phyloP scores from a whole-genome alignment of 2,888 invertebrate genomes.

The Meteorus cinctellus region DNA sequence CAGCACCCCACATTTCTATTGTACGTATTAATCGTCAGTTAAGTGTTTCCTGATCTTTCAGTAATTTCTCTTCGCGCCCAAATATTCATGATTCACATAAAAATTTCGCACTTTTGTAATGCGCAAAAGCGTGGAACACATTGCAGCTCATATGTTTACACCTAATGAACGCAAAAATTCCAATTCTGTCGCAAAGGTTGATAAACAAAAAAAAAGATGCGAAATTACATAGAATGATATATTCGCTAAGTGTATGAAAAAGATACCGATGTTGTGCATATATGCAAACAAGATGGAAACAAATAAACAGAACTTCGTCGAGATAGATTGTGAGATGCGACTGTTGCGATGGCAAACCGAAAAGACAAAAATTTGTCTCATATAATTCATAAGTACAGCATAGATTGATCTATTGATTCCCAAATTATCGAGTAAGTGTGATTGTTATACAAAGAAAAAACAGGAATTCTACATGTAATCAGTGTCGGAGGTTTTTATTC shows the following conservation, averaged over 20 bases:
- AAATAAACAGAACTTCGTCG: background rate
- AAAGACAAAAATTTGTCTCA: slow-evolving; percentile 18
- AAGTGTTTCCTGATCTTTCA: slow-evolving; percentile 32
- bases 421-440: slow-evolving; percentile 31
- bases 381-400: background rate
- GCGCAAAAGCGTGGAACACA: background rate
- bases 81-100: slow-evolving; percentile 45
- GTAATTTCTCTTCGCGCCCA: slow-evolving; percentile 47
- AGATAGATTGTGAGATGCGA: slow-evolving; percentile 1
- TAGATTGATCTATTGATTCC: slow-evolving; percentile 22
- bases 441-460: slow-evolving; percentile 18
- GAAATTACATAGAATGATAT: slow-evolving; percentile 9
- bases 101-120: background rate
- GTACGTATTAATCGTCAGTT: background rate
- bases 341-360: slow-evolving; percentile 27
- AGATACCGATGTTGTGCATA: slow-evolving; percentile 7
- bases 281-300: background rate
- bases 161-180: background rate
- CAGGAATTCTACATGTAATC: background rate
- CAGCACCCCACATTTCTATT: slow-evolving; percentile 39
- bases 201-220: background rate
- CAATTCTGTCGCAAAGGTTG: background rate
- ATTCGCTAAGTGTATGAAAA: slow-evolving; percentile 1
- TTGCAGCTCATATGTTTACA: background rate
- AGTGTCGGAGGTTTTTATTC: background rate